Conservation (phyloP, 2,888 invertebrate species). For the Caenorhabditis sp. region DNA sequence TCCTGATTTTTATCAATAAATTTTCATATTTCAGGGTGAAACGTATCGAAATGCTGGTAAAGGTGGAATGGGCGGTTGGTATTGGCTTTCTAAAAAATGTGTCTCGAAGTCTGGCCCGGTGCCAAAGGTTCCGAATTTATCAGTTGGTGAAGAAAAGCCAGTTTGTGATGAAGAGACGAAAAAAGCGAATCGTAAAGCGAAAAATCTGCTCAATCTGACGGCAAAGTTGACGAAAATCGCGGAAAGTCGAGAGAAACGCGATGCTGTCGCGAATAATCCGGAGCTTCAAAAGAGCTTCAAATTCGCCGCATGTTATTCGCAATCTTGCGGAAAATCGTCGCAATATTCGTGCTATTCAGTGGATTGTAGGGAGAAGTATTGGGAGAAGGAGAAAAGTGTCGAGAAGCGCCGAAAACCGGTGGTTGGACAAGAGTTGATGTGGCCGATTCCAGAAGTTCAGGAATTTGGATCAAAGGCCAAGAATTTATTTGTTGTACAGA, state of each 20-base stretch:
- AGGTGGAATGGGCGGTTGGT: constrained; percentile 85
- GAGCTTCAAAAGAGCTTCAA: neutral
- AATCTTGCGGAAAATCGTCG: neutral
- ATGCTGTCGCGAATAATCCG: neutral
- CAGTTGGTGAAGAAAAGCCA: too few relatives aligned
- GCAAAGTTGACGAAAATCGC: neutral
- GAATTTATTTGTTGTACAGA: constrained; percentile 83
- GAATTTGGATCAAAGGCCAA: constrained; percentile 41
- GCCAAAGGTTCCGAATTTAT: constrained; percentile 12
- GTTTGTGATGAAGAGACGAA: neutral
- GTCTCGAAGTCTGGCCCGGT: neutral
- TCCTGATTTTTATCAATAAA: too few relatives aligned
- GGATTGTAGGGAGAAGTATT: constrained; percentile 5
- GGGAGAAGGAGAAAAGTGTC: neutral
- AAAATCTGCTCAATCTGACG: neutral
- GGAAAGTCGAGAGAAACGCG: neutral
- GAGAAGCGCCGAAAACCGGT: neutral
- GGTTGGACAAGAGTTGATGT: constrained; percentile 52
- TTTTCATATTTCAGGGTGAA: constrained; percentile 76
- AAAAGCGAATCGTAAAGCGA: neutral
- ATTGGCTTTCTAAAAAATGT: constrained; percentile 78
- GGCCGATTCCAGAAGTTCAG: constrained; percentile 59
- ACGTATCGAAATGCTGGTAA: constrained; percentile 94
- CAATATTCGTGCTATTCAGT: constrained; percentile 13
- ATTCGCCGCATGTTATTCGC: neutral